Evolutionary conservation across 2,113 vertebrate genomes (phyloP), one percentile per base, ranked within the genome.

Genomic region (Rhipidura dahli): DNA sequence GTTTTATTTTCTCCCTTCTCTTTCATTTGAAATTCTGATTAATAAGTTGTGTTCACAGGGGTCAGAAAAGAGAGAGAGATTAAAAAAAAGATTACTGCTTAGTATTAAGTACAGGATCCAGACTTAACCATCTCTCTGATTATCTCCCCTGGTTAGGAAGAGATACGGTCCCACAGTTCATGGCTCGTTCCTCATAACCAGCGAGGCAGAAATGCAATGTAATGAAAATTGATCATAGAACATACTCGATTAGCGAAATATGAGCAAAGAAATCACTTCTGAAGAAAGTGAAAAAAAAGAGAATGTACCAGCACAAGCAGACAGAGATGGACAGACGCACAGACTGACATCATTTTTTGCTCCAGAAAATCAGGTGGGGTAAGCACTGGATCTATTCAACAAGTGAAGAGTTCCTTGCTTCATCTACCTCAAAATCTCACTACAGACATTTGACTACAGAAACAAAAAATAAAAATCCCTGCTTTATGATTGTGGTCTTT

Each of bases 151-250:
- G 86, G 90, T 49, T 86, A 89, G 68, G 76, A 90, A 89, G 88
- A 96, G 86, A 53, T 79, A 93, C 31, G 19, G 49, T 82, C 90
- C 81, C 81, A 14, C n/a, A 75, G 50, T 87, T 90, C 80, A 89
- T 39, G 53, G 76, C 73, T 96, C 14, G 10, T 78, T 90, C 90
- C 71, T 97, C 93, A 49, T 31, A 92, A 81, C 53, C 80, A 82
- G 83, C 57, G 93, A 95, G 86, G 90, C 93, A 94, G 90, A 96
- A 97, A 78, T 47, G 60, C 72, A 90, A 2, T 49, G 64, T 86
- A 95, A 97, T 90, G 93, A 86, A 96, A 96, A 97, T 94, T 86
- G 94, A 96, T 96, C 90, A 82, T 42, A 92, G 94, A 84, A 90
- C 49, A 26, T 68, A 78, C 27, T 65, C 4, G 0, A 82, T 90